Evolutionary conservation across 1,140 invertebrate species (phyloP).

Genomic region (Platorchestia sp.): DNA sequence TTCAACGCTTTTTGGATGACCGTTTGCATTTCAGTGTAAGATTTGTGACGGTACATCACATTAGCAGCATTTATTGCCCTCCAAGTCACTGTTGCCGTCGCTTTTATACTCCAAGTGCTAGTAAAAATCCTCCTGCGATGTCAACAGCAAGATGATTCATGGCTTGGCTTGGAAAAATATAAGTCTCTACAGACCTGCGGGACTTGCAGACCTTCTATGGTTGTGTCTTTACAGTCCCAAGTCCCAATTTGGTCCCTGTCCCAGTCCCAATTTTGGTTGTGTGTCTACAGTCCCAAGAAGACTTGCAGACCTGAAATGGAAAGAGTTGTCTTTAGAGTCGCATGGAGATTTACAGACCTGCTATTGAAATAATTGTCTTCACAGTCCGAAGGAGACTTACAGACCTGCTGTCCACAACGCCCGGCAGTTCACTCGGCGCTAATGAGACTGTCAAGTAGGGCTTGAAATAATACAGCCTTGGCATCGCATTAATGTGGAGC

Average conservation of each 20-base stretch:
- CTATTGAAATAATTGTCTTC: background rate
- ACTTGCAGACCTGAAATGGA: background rate
- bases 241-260: too few relatives aligned
- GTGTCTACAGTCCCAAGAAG: too few relatives aligned
- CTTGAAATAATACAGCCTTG: slow-evolving; percentile 1
- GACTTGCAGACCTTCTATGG: too few relatives aligned
- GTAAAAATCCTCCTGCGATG: background rate
- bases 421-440: background rate
- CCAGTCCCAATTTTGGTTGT: too few relatives aligned
- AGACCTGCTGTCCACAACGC: background rate
- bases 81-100: background rate
- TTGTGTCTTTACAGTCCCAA: too few relatives aligned
- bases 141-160: too few relatives aligned
- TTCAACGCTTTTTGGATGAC: too few relatives aligned
- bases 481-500: background rate
- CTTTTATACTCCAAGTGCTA: background rate
- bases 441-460: background rate
- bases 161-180: too few relatives aligned
- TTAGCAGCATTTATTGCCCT: background rate
- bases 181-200: too few relatives aligned
- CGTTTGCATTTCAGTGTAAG: background rate
- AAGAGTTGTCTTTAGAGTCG: background rate
- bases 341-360: background rate
- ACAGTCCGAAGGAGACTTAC: background rate
- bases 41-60: background rate